phyloP scores from a whole-genome alignment of 2,113 vertebrate genomes.

The Oplegnathus fasciatus region DNA sequence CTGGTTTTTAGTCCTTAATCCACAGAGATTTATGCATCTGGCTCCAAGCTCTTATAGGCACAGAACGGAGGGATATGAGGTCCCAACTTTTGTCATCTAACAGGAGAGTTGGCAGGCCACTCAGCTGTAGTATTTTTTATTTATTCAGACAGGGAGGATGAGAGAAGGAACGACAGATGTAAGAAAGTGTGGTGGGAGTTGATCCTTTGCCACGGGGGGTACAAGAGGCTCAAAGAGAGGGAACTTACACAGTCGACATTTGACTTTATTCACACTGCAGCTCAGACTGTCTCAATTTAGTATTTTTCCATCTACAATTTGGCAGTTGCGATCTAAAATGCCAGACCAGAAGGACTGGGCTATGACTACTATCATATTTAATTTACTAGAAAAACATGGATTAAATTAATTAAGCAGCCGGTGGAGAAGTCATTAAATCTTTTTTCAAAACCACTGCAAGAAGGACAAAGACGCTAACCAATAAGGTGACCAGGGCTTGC shows the following conservation, averaged over 20 bases:
- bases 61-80: neutral
- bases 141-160: conserved; percentile 24
- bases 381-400: neutral
- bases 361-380: neutral
- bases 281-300: neutral
- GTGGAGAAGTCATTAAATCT: neutral
- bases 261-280: conserved; percentile 5
- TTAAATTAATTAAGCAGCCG: neutral
- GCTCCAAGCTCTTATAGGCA: neutral
- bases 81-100: conserved; percentile 1
- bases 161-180: conserved; percentile 17
- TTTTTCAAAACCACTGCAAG: neutral
- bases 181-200: conserved; percentile 28
- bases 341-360: neutral
- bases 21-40: neutral
- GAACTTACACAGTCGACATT: neutral
- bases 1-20: neutral
- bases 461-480: neutral
- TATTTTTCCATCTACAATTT: neutral
- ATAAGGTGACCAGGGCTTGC: neutral
- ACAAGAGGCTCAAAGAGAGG: conserved; percentile 22
- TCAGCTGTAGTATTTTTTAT: conserved; percentile 8
- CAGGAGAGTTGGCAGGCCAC: conserved; percentile 17
- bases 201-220: neutral
- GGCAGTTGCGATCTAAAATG: neutral